phyloP scores from a whole-genome alignment of 2,113 vertebrate species.

The Morone saxatilis region DNA sequence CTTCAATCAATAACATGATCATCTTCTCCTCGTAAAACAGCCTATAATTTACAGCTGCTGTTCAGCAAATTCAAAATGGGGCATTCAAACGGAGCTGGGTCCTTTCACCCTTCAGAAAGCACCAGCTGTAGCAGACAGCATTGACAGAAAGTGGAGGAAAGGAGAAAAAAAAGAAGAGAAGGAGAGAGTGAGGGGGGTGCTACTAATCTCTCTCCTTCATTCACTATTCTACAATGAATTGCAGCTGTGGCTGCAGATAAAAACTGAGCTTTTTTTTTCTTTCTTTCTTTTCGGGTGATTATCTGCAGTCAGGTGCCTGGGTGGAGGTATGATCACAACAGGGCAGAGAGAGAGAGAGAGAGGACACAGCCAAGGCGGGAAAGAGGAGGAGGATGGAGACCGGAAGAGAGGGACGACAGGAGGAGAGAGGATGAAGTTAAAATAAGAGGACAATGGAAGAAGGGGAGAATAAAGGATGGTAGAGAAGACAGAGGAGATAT shows the following conservation, averaged over 20 bases:
- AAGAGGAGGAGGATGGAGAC: background rate
- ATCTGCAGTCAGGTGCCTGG: conserved; percentile 77
- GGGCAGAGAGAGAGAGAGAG: conserved; percentile 30
- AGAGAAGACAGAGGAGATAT: conserved; percentile 3
- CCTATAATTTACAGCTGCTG: conserved; percentile 54
- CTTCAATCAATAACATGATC: conserved; percentile 24
- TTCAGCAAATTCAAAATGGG: conserved; percentile 50
- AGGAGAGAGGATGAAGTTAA: background rate
- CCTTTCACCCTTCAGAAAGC: conserved; percentile 71
- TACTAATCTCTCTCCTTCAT: conserved; percentile 76
- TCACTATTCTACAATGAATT: conserved; percentile 80
- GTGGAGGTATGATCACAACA: conserved; percentile 78
- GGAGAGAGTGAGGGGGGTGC: conserved; percentile 27
- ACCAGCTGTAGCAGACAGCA: conserved; percentile 68
- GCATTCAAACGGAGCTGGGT: conserved; percentile 56
- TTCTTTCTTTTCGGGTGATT: conserved; percentile 73
- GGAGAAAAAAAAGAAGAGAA: background rate
- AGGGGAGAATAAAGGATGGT: background rate
- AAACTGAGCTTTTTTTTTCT: conserved; percentile 67
- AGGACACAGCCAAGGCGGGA: conserved; percentile 23
- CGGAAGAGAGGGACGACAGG: conserved; percentile 11
- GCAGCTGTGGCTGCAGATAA: conserved; percentile 86
- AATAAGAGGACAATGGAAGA: background rate
- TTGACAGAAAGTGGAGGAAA: conserved; percentile 63
- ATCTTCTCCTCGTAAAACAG: conserved; percentile 1